Base-by-base conservation (phyloP, 2,888 invertebrate genomes). In the Andrena bicolor region DNA sequence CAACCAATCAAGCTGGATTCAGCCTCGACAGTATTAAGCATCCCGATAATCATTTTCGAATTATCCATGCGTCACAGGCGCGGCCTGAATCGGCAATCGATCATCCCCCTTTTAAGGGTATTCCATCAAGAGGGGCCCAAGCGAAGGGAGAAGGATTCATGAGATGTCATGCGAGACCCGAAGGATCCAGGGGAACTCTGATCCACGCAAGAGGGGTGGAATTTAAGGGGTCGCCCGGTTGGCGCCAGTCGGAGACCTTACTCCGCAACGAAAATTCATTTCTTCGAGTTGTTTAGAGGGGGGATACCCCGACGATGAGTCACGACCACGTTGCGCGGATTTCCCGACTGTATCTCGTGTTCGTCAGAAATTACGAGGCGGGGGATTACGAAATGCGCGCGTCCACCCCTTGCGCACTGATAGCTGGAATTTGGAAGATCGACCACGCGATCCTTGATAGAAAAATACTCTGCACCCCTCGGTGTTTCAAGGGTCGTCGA, bases 181-280 rank as follows among this genome's bases (percentile, higher is more conserved):
- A 32, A 74, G 63, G 53, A 75, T 85, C 83, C 64, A 23, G 32
- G 77, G 71, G 80, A 80, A 68, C 61, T 16, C 74, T 75, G 80
- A 88, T 86, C 74, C 53, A 64, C 72, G 72, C 30, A 60, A 69
- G 63, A 76, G 83, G 80, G 89, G 80, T 85, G 69, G 85, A 72
- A 77, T 89, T 87, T 80, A 81, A 85, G 87, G 87, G 87, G 87
- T 86, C 83, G 86, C 85, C 83, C 60, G 69, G 78, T 64, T 81
- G 85, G 80, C 82, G 83, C 84, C 81, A 82, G 77, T 72, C 82
- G 61, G 76, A 65, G 60, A 77, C 26, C 70, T 60, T 73, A 75
- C 69, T 49, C 26, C n/a, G 23, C n/a, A 23, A n/a, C 70, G 41
- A 80, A 85, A 84, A 88, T 86, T 88, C 82, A 88, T 88, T 88